Base-by-base conservation (phyloP, 2,888 invertebrate species). In the Cheilosia grossa region DNA sequence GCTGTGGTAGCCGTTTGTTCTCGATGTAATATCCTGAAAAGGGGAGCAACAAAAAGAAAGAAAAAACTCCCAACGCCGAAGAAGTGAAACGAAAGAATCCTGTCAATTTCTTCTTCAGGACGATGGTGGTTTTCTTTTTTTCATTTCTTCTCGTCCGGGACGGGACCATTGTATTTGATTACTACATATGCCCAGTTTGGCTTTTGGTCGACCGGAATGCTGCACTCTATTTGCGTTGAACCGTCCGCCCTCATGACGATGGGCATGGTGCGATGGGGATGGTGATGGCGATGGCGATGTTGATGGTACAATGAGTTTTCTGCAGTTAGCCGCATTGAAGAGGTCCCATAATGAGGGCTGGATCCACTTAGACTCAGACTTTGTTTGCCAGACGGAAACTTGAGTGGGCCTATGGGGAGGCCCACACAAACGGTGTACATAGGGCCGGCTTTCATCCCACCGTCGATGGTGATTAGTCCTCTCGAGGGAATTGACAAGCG, bases 251-350 rank as follows among this genome's bases (percentile, higher is more conserved):
- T 70, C 30, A 58, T 24, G 51, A 51, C 19, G 15, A 44, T 7
- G 21, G 10, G 42, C 9, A 30, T 13, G 10, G 37, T 7, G 49
- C 13, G 49, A 58, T 33, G 49, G 40, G 21, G 13, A n/a, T 17
- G 27, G 17, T 21, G 19, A 47, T 19, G 15, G 40, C 4, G 54
- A 56, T 40, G 79, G 53, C 54, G 49, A 51, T 66, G 70, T 49
- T 74, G 81, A 81, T 56, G 74, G 70, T 72, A 85, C 85, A 81
- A 81, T 81, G 81, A 66, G 37, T 77, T 77, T 81, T 81, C 85
- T 77, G 85, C 85, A 85, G 85, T 85, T 75, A 85, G 85, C 81
- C 85, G 81, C 85, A 85, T 81, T 85, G 85, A 81, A 85, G 85
- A 81, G 75, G 85, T 85, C 85, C 85, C 81, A 85, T 85, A 85